Conservation (phyloP, 2,797 vertebrate genomes). For the Epinephelus awoara region DNA sequence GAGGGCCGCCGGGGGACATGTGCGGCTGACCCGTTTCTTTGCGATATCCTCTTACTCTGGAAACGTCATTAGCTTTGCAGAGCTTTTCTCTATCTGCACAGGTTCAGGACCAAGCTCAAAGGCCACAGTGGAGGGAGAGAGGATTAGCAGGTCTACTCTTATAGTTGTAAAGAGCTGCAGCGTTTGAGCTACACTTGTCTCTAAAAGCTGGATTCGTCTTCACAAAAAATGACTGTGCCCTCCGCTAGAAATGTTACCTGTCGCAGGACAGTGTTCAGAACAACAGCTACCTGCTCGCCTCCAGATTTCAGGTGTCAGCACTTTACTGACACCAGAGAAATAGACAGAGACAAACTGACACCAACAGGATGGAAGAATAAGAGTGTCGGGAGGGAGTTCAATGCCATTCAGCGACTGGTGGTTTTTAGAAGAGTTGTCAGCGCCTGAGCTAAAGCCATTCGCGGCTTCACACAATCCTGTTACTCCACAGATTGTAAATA, state of each 20-base stretch:
- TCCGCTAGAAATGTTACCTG: conserved; percentile 8
- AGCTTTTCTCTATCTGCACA: conserved; percentile 53
- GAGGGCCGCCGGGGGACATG: conserved; percentile 23
- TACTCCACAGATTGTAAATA: conserved; percentile 33
- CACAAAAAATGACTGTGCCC: not conserved
- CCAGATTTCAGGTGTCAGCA: conserved; percentile 29
- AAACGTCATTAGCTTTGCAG: conserved; percentile 60
- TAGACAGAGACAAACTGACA: conserved; percentile 31
- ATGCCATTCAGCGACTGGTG: conserved; percentile 20
- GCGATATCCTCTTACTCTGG: conserved; percentile 68
- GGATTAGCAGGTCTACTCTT: conserved; percentile 53
- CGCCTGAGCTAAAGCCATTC: conserved; percentile 6
- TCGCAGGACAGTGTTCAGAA: conserved; percentile 6
- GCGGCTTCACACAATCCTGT: conserved; percentile 18
- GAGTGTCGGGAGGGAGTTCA: conserved; percentile 32
- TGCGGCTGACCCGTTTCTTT: conserved; percentile 60
- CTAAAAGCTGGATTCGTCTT: conserved; percentile 8
- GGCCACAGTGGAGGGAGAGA: conserved; percentile 33
- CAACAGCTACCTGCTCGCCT: conserved; percentile 29
- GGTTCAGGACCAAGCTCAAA: conserved; percentile 40
- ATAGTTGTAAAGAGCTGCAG: conserved; percentile 30
- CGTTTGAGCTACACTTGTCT: conserved; percentile 30
- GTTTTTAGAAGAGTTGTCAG: conserved; percentile 11
- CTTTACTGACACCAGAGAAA: conserved; percentile 40
- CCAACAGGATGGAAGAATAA: not conserved